phyloP scores from a whole-genome alignment of 2,888 invertebrate genomes.

The Lithophane semibrunnea region DNA sequence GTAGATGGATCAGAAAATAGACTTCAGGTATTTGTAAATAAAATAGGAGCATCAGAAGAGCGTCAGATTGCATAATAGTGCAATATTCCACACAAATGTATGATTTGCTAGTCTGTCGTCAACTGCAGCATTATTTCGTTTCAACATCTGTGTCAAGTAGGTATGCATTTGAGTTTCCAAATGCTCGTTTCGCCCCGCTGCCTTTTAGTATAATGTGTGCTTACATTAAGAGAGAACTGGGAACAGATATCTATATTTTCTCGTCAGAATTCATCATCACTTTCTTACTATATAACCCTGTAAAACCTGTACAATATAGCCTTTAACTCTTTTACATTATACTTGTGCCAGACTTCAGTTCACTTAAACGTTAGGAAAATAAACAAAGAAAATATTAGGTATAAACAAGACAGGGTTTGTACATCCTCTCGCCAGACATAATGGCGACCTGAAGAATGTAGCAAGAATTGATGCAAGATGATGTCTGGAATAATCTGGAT shows the following conservation, averaged over 20 bases:
- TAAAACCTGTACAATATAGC: background rate
- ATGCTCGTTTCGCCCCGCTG: background rate
- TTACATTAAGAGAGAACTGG: background rate
- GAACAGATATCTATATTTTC: constrained; percentile 2
- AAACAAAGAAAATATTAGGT: background rate
- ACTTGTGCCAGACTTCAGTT: background rate
- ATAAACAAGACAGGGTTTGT: background rate
- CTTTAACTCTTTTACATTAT: background rate
- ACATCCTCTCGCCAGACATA: background rate
- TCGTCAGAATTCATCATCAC: background rate
- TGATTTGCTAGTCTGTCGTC: background rate
- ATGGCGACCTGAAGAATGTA: background rate
- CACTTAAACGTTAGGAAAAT: background rate
- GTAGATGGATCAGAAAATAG: background rate
- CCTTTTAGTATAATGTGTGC: constrained; percentile 5
- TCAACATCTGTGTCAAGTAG: constrained; percentile 13
- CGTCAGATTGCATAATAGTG: background rate
- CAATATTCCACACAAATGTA: too few relatives aligned
- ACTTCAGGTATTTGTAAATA: background rate
- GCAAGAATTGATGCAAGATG: too few relatives aligned
- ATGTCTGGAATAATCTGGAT: background rate
- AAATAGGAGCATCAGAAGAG: background rate
- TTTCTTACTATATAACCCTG: background rate
- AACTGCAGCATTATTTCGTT: background rate
- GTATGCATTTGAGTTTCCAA: background rate